phyloP scores from a whole-genome alignment of 2,797 vertebrate genomes.

The Fratercula arctica region DNA sequence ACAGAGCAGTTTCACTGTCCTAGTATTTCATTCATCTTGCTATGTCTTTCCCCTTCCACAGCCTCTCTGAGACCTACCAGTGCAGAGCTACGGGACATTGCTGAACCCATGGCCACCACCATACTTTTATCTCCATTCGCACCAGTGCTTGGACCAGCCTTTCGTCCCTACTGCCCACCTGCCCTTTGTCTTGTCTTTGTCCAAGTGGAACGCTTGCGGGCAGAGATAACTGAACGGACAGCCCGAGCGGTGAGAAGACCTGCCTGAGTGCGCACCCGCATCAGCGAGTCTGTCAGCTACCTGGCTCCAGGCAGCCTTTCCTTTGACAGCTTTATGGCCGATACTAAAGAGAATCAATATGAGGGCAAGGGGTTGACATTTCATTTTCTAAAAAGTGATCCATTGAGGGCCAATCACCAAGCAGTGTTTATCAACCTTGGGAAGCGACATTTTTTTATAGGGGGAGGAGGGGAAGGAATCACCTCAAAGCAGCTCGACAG shows the following conservation, averaged over 20 bases:
- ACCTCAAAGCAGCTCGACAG: constrained; percentile 68
- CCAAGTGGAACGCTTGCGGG: background rate
- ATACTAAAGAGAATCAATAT: constrained; percentile 83
- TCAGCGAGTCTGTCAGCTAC: constrained; percentile 65
- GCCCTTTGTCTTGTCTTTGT: background rate
- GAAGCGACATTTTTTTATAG: constrained; percentile 69
- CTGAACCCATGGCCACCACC: background rate
- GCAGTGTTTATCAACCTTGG: constrained; percentile 78
- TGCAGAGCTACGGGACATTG: background rate
- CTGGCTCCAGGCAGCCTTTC: constrained; percentile 74
- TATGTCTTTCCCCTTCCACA: background rate
- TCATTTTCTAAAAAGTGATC: constrained; percentile 87
- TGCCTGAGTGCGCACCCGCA: constrained; percentile 26
- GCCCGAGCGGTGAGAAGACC: background rate
- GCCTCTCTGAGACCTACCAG: background rate
- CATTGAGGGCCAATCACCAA: constrained; percentile 80
- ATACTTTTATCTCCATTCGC: background rate
- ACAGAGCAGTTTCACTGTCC: background rate
- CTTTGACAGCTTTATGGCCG: constrained; percentile 79
- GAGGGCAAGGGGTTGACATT: constrained; percentile 81
- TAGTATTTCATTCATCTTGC: background rate
- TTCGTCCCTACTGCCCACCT: background rate
- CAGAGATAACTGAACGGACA: constrained; percentile 29
- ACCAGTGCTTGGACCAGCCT: background rate
- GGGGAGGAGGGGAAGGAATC: constrained; percentile 66